Evolutionary conservation across 2,888 invertebrate species (phyloP).

Genomic region (Gastracanthus pulcherrimus): DNA sequence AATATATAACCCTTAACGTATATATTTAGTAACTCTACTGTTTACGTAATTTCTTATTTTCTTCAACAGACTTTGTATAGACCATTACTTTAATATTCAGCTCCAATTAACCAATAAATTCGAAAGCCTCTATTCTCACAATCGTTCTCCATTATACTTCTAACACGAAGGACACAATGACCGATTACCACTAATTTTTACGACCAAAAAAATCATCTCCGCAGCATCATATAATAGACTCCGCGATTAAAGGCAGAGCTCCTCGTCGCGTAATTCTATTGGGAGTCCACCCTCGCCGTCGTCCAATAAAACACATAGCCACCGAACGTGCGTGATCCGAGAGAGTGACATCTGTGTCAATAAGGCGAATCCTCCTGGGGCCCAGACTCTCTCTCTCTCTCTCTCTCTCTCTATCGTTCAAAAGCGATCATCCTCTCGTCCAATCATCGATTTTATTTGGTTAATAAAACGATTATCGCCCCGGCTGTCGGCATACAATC

Average conservation of each 20-base stretch:
- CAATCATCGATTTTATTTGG: conserved; percentile 76
- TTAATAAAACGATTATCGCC: conserved; percentile 76
- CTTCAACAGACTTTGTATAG: no score
- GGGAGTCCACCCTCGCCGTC: conserved; percentile 8
- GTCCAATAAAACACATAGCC: conserved; percentile 53
- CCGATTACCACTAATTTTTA: conserved; percentile 15
- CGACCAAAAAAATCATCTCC: neutral
- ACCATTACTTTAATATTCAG: no score
- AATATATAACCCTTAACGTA: no score
- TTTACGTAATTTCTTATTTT: no score
- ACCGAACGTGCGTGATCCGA: conserved; percentile 64
- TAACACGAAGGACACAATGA: neutral
- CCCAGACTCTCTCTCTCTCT: conserved; percentile 28
- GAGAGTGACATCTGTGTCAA: conserved; percentile 76
- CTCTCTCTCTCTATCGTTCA: conserved; percentile 50
- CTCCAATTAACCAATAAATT: no score
- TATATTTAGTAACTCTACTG: no score
- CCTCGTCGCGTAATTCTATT: conserved; percentile 44
- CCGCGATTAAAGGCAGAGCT: conserved; percentile 16
- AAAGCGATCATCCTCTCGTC: conserved; percentile 72
- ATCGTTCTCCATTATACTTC: neutral
- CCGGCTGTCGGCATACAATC: conserved; percentile 37
- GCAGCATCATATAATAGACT: conserved; percentile 2
- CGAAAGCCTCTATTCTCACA: no score
- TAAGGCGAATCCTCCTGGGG: conserved; percentile 72